These are phyloP conservation scores for Hucho hucho DNA, from an alignment of 2,113 vertebrate genomes.

Conservation along the genomic window DNA sequence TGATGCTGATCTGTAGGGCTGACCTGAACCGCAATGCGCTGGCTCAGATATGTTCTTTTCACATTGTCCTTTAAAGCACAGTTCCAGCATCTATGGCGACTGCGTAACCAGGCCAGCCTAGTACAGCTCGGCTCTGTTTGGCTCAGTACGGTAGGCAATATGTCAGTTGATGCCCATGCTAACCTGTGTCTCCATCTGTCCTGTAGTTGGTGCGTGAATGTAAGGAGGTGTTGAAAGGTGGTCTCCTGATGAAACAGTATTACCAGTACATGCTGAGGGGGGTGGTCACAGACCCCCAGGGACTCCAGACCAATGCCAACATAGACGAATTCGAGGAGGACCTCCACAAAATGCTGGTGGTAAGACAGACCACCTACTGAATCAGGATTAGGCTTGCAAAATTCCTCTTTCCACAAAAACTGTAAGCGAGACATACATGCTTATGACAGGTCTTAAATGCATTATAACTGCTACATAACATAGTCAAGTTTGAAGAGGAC, in stretches of 20 bases:
- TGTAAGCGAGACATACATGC: too few species aligned
- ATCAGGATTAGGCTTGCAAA: too few species aligned
- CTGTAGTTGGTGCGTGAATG: conserved; percentile 95
- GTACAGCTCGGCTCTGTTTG: background rate
- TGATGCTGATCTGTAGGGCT: too few species aligned
- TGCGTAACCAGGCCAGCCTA: background rate
- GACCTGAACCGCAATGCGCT: too few species aligned
- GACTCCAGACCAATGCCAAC: conserved; percentile 83
- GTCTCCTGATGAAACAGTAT: conserved; percentile 98
- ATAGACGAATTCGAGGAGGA: conserved; percentile 98
- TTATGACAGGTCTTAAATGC: too few species aligned
- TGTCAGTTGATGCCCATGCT: background rate
- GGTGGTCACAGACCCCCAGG: conserved; percentile 78
- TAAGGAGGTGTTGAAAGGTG: conserved; percentile 96
- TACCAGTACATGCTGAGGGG: conserved; percentile 95
- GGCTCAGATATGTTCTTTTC: too few species aligned
- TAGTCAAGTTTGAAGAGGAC: conserved; percentile 93
- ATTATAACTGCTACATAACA: conserved; percentile 63
- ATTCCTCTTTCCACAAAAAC: too few species aligned
- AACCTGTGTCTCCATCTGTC: conserved; percentile 9
- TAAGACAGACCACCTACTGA: conserved; percentile 54
- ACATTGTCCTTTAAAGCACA: too few species aligned
- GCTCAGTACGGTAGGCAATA: background rate
- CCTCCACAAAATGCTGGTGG: conserved; percentile 96
- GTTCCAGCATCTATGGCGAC: background rate